Conservation (phyloP, 1,140 invertebrate species). For the Whitmania pigra region DNA sequence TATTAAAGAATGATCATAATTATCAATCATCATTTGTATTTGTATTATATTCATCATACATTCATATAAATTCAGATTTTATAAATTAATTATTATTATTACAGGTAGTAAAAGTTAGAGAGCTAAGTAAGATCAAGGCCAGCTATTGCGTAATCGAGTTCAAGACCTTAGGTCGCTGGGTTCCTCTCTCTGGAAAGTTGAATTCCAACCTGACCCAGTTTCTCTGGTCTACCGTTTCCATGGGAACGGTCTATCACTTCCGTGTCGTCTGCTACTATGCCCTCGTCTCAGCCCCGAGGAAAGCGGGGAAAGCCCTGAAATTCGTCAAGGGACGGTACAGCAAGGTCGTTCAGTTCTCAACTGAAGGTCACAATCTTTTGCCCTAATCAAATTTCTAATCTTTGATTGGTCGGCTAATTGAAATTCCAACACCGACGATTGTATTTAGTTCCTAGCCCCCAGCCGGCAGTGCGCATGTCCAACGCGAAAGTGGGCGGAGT, state of each 20-base stretch:
- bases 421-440: not conserved
- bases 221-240: conserved; percentile 21
- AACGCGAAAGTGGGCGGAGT: conserved; percentile 6
- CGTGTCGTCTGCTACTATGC: conserved; percentile 7
- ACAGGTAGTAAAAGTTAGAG: no score
- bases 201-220: conserved; percentile 64
- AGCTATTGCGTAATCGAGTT: conserved; percentile 83
- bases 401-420: not conserved
- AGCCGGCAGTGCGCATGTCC: conserved; percentile 5
- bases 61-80: no score
- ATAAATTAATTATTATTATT: not conserved
- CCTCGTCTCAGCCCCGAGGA: not conserved
- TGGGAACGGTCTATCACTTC: conserved; percentile 20
- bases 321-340: conserved; percentile 1
- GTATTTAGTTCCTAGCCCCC: not conserved
- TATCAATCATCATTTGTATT: no score
- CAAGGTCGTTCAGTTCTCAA: not conserved
- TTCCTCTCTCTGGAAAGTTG: conserved; percentile 68
- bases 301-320: not conserved
- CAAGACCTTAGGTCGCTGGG: conserved; percentile 57
- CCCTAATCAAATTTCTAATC: no score
- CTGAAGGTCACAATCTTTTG: not conserved
- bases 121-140: not conserved
- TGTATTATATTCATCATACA: no score
- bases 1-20: no score